Conservation (phyloP, 92 coral and sea anemone genomes). For the Anthopleura xanthogrammica region DNA sequence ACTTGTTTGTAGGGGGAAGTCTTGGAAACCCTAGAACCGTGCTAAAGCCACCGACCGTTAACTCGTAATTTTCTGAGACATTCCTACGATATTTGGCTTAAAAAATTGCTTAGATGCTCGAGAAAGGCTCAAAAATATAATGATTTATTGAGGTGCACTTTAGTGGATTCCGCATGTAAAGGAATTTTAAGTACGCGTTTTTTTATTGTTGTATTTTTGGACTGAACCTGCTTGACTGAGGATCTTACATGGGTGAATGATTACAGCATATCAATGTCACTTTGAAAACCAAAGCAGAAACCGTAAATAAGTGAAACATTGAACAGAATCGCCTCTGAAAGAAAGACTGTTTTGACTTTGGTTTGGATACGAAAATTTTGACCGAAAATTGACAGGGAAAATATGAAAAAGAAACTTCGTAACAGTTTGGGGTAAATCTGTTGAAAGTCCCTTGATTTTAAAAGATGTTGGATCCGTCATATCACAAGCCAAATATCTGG, state of each 20-base stretch:
- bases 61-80: neutral
- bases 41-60: neutral
- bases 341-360: neutral
- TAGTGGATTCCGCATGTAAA: no score
- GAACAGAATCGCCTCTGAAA: neutral
- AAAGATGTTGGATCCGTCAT: neutral
- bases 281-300: neutral
- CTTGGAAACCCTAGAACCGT: conserved; percentile 13
- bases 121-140: no score
- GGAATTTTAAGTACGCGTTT: no score
- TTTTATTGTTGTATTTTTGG: neutral
- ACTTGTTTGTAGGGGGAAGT: neutral
- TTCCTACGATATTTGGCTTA: no score
- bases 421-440: neutral
- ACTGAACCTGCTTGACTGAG: neutral
- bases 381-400: neutral
- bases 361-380: neutral
- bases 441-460: neutral
- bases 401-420: neutral
- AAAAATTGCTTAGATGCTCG: no score
- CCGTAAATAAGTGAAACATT: neutral
- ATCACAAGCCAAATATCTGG: neutral
- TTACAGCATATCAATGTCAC: neutral
- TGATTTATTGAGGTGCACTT: no score
- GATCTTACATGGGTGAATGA: neutral